Percentiles rank a stretch among this genome's conserved stretches.
These are phyloP conservation scores for Dorcus hopei DNA, from an alignment of 2,888 invertebrate species.

Conservation along the genomic window DNA sequence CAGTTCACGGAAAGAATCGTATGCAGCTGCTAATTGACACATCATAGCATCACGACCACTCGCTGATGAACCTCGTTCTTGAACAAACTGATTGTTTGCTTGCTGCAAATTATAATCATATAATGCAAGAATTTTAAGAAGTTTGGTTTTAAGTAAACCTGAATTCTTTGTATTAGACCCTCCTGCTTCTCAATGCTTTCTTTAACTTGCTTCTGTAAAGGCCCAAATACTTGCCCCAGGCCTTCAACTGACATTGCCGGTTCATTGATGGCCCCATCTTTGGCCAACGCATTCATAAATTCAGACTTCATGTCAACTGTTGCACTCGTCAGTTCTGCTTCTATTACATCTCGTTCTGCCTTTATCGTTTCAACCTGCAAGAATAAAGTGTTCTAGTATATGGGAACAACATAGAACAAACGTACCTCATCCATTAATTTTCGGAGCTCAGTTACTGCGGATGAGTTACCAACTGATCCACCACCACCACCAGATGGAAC, in stretches of 20 bases:
- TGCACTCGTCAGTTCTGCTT: conserved; percentile 78
- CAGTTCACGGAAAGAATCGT: conserved; percentile 90
- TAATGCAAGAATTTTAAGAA: background rate
- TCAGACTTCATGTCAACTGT: conserved; percentile 78
- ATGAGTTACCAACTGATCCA: conserved; percentile 53
- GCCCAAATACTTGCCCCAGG: conserved; percentile 71
- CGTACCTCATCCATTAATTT: conserved; percentile 73
- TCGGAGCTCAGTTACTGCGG: conserved; percentile 65
- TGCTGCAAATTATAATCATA: conserved; percentile 38
- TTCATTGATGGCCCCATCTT: conserved; percentile 78
- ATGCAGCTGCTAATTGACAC: conserved; percentile 82
- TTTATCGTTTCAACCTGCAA: conserved; percentile 75
- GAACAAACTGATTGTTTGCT: conserved; percentile 59
- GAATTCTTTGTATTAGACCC: conserved; percentile 64
- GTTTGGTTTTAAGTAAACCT: conserved; percentile 44
- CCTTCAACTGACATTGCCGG: conserved; percentile 67
- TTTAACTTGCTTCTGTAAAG: conserved; percentile 73
- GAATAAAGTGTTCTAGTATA: conserved; percentile 28
- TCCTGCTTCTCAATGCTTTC: conserved; percentile 74
- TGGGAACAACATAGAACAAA: background rate
- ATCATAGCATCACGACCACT: conserved; percentile 73
- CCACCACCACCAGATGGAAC: conserved; percentile 67
- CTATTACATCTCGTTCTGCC: conserved; percentile 85
- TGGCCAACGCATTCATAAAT: conserved; percentile 71
- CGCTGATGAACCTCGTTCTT: conserved; percentile 63